Conservation (phyloP, 2,113 vertebrate species). For the Hypocryptadius cinnamomeus region DNA sequence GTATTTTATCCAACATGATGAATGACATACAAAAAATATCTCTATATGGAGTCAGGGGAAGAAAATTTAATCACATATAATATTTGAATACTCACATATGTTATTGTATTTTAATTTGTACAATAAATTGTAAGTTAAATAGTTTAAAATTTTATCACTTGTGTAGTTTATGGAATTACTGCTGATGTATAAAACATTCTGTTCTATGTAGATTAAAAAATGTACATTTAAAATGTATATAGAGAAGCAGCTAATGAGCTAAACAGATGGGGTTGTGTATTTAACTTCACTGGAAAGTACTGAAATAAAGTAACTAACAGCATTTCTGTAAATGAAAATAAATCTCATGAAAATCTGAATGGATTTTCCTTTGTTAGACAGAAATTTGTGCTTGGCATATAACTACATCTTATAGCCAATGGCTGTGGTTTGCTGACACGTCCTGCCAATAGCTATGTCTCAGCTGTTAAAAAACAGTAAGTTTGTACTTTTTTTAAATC, state of each 20-base stretch:
- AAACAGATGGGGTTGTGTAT: constrained; percentile 32
- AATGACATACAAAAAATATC: background rate
- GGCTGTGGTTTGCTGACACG: background rate
- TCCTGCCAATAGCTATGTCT: background rate
- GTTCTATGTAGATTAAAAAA: background rate
- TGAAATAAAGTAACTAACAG: constrained; percentile 21
- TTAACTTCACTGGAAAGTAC: constrained; percentile 16
- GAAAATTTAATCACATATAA: background rate
- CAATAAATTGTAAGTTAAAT: background rate
- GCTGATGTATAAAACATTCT: background rate
- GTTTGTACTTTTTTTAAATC: background rate
- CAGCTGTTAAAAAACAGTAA: background rate
- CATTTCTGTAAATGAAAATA: constrained; percentile 31
- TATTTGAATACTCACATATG: background rate
- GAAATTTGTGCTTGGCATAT: background rate
- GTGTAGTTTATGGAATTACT: background rate
- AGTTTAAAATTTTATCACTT: background rate
- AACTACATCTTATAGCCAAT: background rate
- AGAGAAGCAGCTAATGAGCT: background rate
- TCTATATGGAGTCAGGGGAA: background rate
- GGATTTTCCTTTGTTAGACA: background rate
- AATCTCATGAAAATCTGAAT: constrained; percentile 5
- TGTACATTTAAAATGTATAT: background rate
- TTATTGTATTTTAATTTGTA: background rate
- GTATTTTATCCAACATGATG: background rate